Evolutionary conservation across 2,113 vertebrate genomes (phyloP).

Genomic region (Leiothrix lutea): DNA sequence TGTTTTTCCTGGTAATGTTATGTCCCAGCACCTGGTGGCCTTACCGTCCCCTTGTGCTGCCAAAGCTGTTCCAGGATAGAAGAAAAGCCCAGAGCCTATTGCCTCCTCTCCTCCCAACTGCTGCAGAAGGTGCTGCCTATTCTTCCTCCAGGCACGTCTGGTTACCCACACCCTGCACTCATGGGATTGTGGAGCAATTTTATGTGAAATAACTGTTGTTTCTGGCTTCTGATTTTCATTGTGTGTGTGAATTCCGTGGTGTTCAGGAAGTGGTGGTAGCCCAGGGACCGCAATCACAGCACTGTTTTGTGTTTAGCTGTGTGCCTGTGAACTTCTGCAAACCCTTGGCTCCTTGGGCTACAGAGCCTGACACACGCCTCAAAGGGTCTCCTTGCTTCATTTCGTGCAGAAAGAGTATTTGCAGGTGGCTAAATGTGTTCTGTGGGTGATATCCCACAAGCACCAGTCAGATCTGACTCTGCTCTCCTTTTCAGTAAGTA

Average conservation of each 20-base stretch:
- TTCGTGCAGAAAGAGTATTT: background rate
- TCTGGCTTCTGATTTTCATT: slow-evolving; percentile 28
- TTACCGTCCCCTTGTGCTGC: background rate
- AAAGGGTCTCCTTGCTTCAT: background rate
- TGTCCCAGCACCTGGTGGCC: background rate
- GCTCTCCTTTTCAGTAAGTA: background rate
- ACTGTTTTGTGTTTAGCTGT: background rate
- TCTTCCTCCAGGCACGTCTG: background rate
- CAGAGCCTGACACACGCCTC: background rate
- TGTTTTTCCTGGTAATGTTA: background rate
- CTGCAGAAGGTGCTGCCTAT: background rate
- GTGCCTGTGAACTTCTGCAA: background rate
- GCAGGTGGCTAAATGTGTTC: background rate
- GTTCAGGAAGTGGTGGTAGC: slow-evolving; percentile 47
- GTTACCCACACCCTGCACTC: background rate
- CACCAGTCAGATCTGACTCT: background rate
- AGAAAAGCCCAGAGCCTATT: background rate
- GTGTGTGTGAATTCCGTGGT: slow-evolving; percentile 9
- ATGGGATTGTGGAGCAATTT: background rate
- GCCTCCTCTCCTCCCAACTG: accelerated
- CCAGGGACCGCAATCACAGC: slow-evolving; percentile 21
- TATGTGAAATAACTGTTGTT: slow-evolving; percentile 7
- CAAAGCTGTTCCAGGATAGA: background rate
- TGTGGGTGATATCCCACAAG: background rate
- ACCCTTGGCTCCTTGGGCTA: background rate